These are phyloP conservation scores for Sarcophaga carnaria DNA, from an alignment of 2,888 invertebrate genomes.

Conservation along the genomic window DNA sequence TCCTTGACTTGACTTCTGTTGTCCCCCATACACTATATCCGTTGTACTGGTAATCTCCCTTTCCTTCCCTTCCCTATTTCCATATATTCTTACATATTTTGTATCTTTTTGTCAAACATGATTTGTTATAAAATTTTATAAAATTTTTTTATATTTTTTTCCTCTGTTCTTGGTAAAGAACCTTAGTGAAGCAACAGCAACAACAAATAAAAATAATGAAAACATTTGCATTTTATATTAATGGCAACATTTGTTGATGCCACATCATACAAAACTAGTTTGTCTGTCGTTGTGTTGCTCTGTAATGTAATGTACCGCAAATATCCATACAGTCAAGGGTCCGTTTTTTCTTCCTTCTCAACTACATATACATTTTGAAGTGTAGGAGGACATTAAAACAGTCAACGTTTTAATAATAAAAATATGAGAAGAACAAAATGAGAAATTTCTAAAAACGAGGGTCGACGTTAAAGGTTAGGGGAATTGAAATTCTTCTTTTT, in stretches of 20 bases:
- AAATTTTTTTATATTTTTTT: background rate
- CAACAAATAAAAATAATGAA: conserved; percentile 17
- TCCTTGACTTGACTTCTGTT: background rate
- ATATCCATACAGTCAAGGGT: background rate
- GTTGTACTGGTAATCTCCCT: background rate
- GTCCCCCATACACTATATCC: background rate
- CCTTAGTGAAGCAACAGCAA: conserved; percentile 11
- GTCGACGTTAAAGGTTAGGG: background rate
- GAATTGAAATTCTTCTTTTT: too few relatives aligned
- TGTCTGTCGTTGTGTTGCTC: background rate
- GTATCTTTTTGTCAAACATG: conserved; percentile 39
- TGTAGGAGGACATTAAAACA: background rate
- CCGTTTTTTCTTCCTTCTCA: background rate
- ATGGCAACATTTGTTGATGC: conserved; percentile 77
- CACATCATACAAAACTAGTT: conserved; percentile 14
- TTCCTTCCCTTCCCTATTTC: background rate
- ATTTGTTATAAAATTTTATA: conserved; percentile 42
- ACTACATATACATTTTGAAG: background rate
- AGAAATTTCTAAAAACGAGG: background rate
- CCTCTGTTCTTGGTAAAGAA: too few relatives aligned
- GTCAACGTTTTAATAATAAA: background rate
- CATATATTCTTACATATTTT: background rate
- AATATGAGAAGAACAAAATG: background rate
- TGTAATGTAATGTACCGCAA: conserved; percentile 3
- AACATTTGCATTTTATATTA: conserved; percentile 78